A percentile compares a stretch with the other conserved stretches of the same genome.
These are phyloP conservation scores for Heliangelus exortis DNA, from an alignment of 2,797 vertebrate genomes.

Conservation along the genomic window DNA sequence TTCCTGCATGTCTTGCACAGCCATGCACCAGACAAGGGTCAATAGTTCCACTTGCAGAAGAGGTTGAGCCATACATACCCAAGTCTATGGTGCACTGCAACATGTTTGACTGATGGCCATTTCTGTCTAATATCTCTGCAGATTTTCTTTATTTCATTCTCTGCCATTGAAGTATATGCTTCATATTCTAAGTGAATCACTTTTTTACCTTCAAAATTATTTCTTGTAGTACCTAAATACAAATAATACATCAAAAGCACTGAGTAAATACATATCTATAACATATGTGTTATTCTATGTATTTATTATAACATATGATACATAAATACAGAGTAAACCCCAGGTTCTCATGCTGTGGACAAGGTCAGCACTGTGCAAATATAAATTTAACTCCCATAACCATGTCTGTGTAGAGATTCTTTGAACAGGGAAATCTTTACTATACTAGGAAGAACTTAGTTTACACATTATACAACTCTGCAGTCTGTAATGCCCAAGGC, in stretches of 20 bases:
- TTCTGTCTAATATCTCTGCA: conserved; percentile 83
- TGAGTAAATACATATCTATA: not conserved
- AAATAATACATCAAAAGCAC: not conserved
- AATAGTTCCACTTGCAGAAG: not conserved
- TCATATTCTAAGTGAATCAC: conserved; percentile 91
- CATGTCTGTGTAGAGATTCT: not conserved
- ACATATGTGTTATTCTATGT: not conserved
- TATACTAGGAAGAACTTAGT: not conserved
- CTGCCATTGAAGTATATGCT: conserved; percentile 89
- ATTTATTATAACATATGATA: not conserved
- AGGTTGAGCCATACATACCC: conserved; percentile 78
- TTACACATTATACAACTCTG: not conserved
- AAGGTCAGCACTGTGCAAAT: not conserved
- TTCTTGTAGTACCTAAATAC: conserved; percentile 88
- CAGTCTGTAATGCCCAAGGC: not conserved
- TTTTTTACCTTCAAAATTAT: conserved; percentile 85
- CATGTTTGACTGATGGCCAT: conserved; percentile 86
- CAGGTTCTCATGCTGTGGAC: not conserved
- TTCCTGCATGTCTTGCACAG: not conserved
- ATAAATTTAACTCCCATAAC: not conserved
- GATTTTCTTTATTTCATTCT: conserved; percentile 88
- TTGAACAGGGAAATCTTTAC: not conserved
- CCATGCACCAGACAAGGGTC: not conserved
- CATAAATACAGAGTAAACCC: not conserved
- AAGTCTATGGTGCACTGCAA: conserved; percentile 90